phyloP scores from a whole-genome alignment of 2,113 vertebrate genomes.

The Cyrtonyx montezumae region DNA sequence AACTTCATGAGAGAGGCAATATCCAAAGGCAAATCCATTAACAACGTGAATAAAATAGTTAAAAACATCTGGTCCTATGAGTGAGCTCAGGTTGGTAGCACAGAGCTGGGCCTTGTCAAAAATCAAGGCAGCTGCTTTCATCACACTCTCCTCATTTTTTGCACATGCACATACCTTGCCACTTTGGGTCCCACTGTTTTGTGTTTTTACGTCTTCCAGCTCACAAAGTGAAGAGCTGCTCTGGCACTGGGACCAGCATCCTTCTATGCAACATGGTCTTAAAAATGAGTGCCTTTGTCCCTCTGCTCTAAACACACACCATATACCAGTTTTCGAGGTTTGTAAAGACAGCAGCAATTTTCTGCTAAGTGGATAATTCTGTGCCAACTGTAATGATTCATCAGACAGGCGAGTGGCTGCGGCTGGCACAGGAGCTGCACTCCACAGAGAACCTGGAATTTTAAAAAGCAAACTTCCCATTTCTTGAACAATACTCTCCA shows the following conservation, averaged over 20 bases:
- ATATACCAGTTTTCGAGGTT: background rate
- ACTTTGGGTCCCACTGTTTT: background rate
- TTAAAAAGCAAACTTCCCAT: background rate
- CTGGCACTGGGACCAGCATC: background rate
- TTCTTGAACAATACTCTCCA: background rate
- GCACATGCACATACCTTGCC: fast-evolving
- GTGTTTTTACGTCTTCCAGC: background rate
- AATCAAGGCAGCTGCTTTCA: background rate
- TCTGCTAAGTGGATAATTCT: background rate
- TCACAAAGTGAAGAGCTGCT: background rate
- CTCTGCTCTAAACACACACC: background rate
- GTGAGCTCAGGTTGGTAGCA: too few relatives aligned
- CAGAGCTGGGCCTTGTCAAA: background rate
- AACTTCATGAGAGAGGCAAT: background rate
- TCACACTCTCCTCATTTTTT: background rate
- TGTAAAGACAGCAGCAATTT: background rate
- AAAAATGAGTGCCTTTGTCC: background rate
- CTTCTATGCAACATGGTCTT: background rate
- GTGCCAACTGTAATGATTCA: background rate
- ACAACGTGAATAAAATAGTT: background rate
- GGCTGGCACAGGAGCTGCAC: background rate
- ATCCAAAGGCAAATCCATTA: background rate
- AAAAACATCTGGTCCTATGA: background rate
- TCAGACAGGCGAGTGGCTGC: background rate
- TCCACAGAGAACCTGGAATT: background rate